Evolutionary conservation across 2,797 vertebrate species (phyloP).

Genomic region (Dromococcyx pavoninus): DNA sequence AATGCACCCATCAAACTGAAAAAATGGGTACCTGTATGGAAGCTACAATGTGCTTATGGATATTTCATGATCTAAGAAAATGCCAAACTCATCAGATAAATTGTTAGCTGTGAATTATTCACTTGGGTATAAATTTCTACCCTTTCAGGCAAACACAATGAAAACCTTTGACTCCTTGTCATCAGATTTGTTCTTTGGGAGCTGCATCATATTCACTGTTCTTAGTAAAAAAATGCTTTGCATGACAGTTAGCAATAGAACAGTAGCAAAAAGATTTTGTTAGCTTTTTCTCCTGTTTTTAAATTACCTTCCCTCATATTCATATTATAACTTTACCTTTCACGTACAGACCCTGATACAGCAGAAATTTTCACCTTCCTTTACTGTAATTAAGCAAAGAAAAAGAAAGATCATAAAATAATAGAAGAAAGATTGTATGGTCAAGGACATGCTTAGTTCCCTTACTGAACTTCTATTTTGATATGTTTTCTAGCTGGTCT

Average conservation of each 20-base stretch:
- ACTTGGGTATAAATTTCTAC: conserved; percentile 24
- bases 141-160: conserved; percentile 2
- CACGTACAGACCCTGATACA: background rate
- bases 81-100: conserved; percentile 22
- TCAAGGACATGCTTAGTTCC: background rate
- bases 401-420: background rate
- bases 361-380: background rate
- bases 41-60: background rate
- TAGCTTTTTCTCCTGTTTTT: background rate
- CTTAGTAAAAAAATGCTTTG: background rate
- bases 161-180: conserved; percentile 22
- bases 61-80: conserved; percentile 14
- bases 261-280: background rate
- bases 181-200: background rate
- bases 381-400: background rate
- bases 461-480: background rate
- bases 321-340: background rate
- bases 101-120: conserved; percentile 11
- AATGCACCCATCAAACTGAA: background rate
- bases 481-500: background rate
- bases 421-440: background rate
- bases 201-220: background rate
- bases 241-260: background rate
- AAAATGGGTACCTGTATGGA: background rate
- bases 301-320: background rate